Evolutionary conservation across 30 jellyfish, hydroid and myxozoan genomes (phyloP).

Genomic region (Pseudorhiza aurosa): DNA sequence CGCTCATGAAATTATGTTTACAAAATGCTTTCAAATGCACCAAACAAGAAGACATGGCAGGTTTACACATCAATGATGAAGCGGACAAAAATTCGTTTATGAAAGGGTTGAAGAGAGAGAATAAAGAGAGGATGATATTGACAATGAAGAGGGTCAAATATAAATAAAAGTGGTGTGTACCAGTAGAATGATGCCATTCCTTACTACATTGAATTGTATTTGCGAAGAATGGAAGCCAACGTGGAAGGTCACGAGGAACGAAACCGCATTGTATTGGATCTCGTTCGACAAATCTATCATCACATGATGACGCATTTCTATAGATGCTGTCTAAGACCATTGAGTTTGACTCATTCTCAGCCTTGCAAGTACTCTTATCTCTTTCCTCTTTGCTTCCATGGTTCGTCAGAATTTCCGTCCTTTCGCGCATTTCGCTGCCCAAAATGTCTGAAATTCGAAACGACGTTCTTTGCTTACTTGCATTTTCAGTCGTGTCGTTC

Average conservation of each 20-base stretch:
- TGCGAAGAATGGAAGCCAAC: constrained; percentile 39
- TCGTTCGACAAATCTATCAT: too few species aligned
- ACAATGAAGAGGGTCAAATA: too few species aligned
- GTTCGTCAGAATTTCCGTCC: background rate
- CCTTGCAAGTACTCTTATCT: background rate
- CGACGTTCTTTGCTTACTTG: constrained; percentile 8
- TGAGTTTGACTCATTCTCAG: background rate
- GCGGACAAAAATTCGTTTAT: too few species aligned
- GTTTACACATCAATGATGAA: too few species aligned
- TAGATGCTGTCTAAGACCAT: background rate
- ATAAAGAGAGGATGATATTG: too few species aligned
- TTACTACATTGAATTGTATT: background rate
- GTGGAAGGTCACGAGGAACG: background rate
- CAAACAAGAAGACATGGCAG: too few species aligned
- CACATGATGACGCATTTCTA: too few species aligned
- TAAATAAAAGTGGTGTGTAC: too few species aligned
- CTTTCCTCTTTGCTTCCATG: background rate
- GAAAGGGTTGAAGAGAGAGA: too few species aligned
- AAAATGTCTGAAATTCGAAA: constrained; percentile 51
- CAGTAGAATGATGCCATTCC: background rate
- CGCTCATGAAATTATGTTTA: too few species aligned
- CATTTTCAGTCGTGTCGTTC: background rate
- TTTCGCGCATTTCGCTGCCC: constrained; percentile 16
- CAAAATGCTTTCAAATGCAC: too few species aligned
- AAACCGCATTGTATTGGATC: background rate